A percentile compares a stretch with the other conserved stretches of the same genome.
Evolutionary conservation across 2,797 vertebrate genomes (phyloP).

Genomic region (Allenopithecus nigroviridis): DNA sequence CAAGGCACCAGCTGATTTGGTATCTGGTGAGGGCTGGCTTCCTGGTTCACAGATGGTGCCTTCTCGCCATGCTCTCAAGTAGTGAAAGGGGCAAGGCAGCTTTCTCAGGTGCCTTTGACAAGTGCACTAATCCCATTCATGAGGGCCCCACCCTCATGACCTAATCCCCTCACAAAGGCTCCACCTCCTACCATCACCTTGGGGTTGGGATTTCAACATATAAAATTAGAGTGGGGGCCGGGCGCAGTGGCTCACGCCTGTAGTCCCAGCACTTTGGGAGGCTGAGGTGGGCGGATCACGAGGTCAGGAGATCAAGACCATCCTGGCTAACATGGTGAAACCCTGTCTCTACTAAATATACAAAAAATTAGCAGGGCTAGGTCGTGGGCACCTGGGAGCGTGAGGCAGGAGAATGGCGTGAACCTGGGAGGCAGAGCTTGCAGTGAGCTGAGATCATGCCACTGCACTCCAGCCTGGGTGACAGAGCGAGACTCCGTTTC

Average conservation of each 20-base stretch:
- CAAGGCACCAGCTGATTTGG: background rate
- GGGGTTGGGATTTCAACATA: background rate
- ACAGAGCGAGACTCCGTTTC: background rate
- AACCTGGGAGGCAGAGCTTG: too few relatives aligned
- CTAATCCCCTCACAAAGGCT: background rate
- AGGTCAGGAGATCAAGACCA: background rate
- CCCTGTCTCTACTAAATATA: background rate
- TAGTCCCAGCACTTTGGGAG: background rate
- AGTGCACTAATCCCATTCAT: background rate
- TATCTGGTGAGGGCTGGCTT: background rate
- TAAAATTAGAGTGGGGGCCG: background rate
- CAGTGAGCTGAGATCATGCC: background rate
- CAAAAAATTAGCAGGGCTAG: too few relatives aligned
- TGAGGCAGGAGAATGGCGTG: too few relatives aligned
- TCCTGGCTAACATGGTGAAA: background rate
- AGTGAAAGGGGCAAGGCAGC: background rate
- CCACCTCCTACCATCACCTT: background rate
- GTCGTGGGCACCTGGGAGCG: accelerated
- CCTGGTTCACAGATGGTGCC: background rate
- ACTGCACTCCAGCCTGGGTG: background rate
- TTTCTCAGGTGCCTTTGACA: background rate
- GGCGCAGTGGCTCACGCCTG: background rate
- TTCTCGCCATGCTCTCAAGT: background rate
- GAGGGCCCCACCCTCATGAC: background rate
- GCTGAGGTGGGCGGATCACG: accelerated